Base-by-base conservation (phyloP, 2,113 vertebrate species). In the Centrocercus urophasianus region DNA sequence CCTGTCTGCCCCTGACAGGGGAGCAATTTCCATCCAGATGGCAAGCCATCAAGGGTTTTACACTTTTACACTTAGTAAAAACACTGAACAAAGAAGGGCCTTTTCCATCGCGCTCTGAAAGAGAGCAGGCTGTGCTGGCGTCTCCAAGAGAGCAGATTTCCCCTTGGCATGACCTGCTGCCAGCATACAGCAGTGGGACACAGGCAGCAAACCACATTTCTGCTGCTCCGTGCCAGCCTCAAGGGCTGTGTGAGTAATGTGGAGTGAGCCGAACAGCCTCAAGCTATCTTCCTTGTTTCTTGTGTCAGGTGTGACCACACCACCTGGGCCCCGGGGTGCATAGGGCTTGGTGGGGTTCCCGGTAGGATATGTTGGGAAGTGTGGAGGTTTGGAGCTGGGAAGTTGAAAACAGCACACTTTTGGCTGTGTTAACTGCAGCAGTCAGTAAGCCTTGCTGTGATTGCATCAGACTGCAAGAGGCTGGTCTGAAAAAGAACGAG, bases 51-150 rank as follows among this genome's bases (percentile, higher is more conserved):
- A 96, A 95, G 91, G 79, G 73, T 83, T 95, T 95, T 93, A 96
- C 94, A 93, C 72, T 96, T 93, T 80, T 83, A 89, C 95, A 90
- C 93, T 94, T 88, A 86, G 88, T 95, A 94, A 97, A 95, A 95
- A 8, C 2, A 6, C 43, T 94, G 91, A 90, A 96, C 93, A 95
- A 96, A 96, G 92, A 91, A 86, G 65, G 74, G 65, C 69, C 78
- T 95, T 97, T 96, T 97, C 90, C 95, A 81, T 83, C 93, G 8
- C 77, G 94, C 67, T 88, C 93, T 92, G 90, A 91, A 91, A 84
- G 90, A 56, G 83, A 88, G 90, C 88, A 86, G 86, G 66, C 80
- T 79, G 63, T 93, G 73, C 83, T 91, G 92, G 88, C 79, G 83
- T 75, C 4, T 0, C 59, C 3, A 1, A 28, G 57, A 78, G 59